These are phyloP conservation scores for Pseudomyrmex concolor DNA, from an alignment of 1,140 invertebrate genomes.

Conservation along the genomic window DNA sequence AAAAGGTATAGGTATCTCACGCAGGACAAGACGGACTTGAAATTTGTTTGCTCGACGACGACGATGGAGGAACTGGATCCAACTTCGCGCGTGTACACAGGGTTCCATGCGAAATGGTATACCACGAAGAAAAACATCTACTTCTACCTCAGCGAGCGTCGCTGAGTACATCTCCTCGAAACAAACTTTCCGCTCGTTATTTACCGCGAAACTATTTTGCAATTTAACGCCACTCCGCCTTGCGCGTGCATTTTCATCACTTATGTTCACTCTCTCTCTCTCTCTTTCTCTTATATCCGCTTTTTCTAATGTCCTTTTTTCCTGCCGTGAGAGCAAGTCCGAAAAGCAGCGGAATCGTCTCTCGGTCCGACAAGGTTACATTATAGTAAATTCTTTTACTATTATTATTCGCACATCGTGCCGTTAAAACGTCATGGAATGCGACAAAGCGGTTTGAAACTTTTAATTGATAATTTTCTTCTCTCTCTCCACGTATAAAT, in stretches of 20 bases:
- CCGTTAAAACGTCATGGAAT: too few relatives aligned
- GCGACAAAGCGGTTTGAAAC: too few relatives aligned
- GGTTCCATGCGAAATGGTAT: conserved; percentile 7
- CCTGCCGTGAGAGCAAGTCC: background rate
- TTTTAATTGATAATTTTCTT: too few relatives aligned
- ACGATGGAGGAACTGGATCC: background rate
- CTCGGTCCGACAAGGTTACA: background rate
- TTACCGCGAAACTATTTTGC: conserved; percentile 78
- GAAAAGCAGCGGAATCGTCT: conserved; percentile 25
- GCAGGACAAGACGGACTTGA: background rate
- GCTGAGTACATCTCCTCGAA: conserved; percentile 61
- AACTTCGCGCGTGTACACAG: background rate
- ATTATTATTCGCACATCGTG: too few relatives aligned
- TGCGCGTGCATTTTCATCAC: conserved; percentile 18
- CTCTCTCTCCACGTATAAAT: too few relatives aligned
- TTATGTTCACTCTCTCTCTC: background rate
- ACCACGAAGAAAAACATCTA: conserved; percentile 54
- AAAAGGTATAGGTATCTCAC: conserved; percentile 17
- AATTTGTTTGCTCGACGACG: conserved; percentile 47
- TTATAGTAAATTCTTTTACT: background rate
- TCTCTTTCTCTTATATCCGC: background rate
- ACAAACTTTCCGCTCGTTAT: conserved; percentile 75
- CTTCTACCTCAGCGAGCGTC: conserved; percentile 40
- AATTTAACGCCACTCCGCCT: conserved; percentile 69
- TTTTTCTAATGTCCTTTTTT: conserved; percentile 1